A percentile compares a stretch with the other conserved stretches of the same genome.
Evolutionary conservation across 2,888 invertebrate species (phyloP).

Genomic region (Ferrisia virgata): DNA sequence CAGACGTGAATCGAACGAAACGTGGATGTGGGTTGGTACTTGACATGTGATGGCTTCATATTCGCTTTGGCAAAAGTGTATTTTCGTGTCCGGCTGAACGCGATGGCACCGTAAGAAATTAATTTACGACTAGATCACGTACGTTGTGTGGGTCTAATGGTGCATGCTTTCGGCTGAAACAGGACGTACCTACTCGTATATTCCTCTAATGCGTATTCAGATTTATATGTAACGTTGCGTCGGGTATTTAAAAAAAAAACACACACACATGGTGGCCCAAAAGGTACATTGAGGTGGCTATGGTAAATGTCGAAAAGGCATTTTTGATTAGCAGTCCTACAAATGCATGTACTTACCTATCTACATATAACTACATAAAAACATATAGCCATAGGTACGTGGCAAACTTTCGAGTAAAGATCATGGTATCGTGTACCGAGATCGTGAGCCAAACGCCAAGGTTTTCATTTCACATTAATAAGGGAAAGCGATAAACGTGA

Average conservation of each 20-base stretch:
- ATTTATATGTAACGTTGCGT: neutral
- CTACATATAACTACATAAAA: too few relatives aligned
- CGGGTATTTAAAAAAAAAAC: too few relatives aligned
- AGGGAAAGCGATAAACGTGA: conserved; percentile 18
- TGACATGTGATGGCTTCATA: neutral
- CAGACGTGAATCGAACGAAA: too few relatives aligned
- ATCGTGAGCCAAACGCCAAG: neutral
- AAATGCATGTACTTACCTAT: too few relatives aligned
- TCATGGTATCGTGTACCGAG: too few relatives aligned
- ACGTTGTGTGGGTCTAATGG: neutral
- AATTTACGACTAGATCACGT: neutral
- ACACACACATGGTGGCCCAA: too few relatives aligned
- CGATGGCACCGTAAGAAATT: neutral
- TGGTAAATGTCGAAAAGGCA: too few relatives aligned
- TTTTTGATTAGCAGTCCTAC: too few relatives aligned
- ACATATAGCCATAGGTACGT: too few relatives aligned
- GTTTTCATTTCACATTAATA: neutral
- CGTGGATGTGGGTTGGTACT: neutral
- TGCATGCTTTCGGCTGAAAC: neutral
- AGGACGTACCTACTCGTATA: neutral
- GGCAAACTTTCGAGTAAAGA: too few relatives aligned
- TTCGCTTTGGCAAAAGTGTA: neutral
- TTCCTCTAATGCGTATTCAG: too few relatives aligned
- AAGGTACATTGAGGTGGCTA: too few relatives aligned
- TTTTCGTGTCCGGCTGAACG: neutral